phyloP scores from a whole-genome alignment of 2,888 invertebrate genomes.

The Hofmannophila pseudospretella region DNA sequence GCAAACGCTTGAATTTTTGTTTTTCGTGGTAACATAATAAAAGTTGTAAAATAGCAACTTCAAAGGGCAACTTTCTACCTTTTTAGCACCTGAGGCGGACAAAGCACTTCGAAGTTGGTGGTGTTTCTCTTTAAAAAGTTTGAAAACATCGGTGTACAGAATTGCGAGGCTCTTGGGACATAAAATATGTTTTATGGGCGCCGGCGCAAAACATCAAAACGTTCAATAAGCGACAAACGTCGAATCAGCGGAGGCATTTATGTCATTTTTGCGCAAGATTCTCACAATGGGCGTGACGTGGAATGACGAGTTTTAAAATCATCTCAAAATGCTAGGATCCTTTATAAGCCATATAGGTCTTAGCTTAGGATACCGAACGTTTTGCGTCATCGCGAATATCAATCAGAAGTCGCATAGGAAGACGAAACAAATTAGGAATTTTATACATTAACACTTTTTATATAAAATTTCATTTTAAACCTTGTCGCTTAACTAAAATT shows the following conservation, averaged over 20 bases:
- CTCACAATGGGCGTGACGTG: conserved; percentile 29
- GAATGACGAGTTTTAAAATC: not conserved
- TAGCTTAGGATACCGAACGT: too few relatives aligned
- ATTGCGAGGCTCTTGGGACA: conserved; percentile 53
- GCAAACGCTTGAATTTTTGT: too few relatives aligned
- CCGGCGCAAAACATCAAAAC: conserved; percentile 62
- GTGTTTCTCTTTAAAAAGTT: conserved; percentile 58
- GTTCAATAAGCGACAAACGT: conserved; percentile 59
- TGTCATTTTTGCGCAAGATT: conserved; percentile 38
- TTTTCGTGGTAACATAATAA: conserved; percentile 17
- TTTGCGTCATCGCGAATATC: too few relatives aligned
- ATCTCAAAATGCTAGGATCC: too few relatives aligned
- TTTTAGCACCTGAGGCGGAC: conserved; percentile 56
- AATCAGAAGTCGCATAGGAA: too few relatives aligned
- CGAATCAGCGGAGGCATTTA: conserved; percentile 43
- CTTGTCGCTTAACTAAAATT: conserved; percentile 11
- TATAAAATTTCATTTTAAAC: not conserved
- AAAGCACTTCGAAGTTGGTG: conserved; percentile 56
- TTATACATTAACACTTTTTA: too few relatives aligned
- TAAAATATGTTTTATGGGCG: conserved; percentile 71
- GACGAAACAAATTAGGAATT: too few relatives aligned
- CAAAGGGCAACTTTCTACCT: conserved; percentile 54
- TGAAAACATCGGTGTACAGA: conserved; percentile 48
- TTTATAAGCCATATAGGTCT: too few relatives aligned
- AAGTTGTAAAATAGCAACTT: conserved; percentile 19